Evolutionary conservation across 2,888 invertebrate species (phyloP).

Genomic region (Latrodectus hesperus): DNA sequence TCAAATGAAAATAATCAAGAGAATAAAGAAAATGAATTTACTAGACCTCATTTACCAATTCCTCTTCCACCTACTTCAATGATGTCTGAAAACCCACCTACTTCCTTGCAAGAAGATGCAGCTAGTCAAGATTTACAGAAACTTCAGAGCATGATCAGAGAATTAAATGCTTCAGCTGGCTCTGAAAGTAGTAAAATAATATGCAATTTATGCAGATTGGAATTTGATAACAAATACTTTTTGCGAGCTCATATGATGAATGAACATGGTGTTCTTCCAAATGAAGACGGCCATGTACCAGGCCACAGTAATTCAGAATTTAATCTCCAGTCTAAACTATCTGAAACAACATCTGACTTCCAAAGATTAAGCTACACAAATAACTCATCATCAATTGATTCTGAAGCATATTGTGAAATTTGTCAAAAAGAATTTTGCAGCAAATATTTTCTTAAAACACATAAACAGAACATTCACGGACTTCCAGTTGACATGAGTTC

Average conservation of each 20-base stretch:
- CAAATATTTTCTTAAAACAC: constrained; percentile 82
- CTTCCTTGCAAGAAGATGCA: constrained; percentile 70
- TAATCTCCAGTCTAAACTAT: constrained; percentile 47
- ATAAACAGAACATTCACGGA: constrained; percentile 82
- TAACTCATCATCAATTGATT: constrained; percentile 68
- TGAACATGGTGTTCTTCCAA: constrained; percentile 80
- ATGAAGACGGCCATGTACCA: constrained; percentile 75
- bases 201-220: constrained; percentile 83
- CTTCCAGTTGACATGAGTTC: constrained; percentile 72
- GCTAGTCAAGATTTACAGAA: constrained; percentile 91
- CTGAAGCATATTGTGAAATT: constrained; percentile 76
- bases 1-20: constrained; percentile 51
- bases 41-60: constrained; percentile 59
- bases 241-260: constrained; percentile 82
- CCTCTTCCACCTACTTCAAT: constrained; percentile 54
- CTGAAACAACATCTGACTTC: constrained; percentile 50
- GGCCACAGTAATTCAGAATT: constrained; percentile 58
- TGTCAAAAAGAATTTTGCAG: constrained; percentile 81
- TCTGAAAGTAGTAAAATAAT: constrained; percentile 72
- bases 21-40: constrained; percentile 67
- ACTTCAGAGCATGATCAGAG: constrained; percentile 91
- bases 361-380: constrained; percentile 54
- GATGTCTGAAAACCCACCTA: constrained; percentile 50
- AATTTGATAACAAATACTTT: constrained; percentile 83
- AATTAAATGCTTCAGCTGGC: constrained; percentile 81